Conservation (phyloP, 2,888 invertebrate species). For the Cryptocephalus moraei region DNA sequence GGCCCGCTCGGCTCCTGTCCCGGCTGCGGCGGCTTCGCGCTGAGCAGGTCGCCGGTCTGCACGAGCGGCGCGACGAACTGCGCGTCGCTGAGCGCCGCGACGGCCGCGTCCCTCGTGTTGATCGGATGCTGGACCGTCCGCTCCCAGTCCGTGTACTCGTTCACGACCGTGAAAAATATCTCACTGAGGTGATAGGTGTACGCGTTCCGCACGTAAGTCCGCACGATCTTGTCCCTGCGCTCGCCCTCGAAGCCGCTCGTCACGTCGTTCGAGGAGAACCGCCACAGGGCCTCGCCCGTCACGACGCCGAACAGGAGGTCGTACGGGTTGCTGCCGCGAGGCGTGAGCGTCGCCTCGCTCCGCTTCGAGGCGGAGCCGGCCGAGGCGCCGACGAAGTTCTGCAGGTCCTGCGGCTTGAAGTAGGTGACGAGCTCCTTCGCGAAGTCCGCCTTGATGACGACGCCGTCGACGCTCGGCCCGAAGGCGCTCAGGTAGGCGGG, state of each 20-base stretch:
- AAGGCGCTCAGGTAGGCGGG: conserved; percentile 80
- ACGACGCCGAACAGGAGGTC: conserved; percentile 87
- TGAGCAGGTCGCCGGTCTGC: conserved; percentile 72
- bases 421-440: conserved; percentile 68
- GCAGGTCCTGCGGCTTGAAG: conserved; percentile 55
- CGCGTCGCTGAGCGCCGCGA: conserved; percentile 88
- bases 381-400: conserved; percentile 44
- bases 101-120: conserved; percentile 78
- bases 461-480: conserved; percentile 92
- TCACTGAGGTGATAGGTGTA: conserved; percentile 93
- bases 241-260: conserved; percentile 82
- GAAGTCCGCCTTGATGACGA: conserved; percentile 82
- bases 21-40: conserved; percentile 54
- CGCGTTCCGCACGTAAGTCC: conserved; percentile 88
- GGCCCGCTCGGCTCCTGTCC: conserved; percentile 52
- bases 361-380: conserved; percentile 45
- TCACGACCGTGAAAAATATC: conserved; percentile 91
- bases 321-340: conserved; percentile 56
- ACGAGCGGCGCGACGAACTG: conserved; percentile 88
- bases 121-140: conserved; percentile 81
- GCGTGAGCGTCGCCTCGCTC: conserved; percentile 48
- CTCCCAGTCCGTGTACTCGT: conserved; percentile 98
- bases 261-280: conserved; percentile 74
- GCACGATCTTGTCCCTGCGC: conserved; percentile 73
- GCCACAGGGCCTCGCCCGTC: conserved; percentile 84